phyloP scores from a whole-genome alignment of 2,888 invertebrate genomes.

The Hypercompe scribonia region DNA sequence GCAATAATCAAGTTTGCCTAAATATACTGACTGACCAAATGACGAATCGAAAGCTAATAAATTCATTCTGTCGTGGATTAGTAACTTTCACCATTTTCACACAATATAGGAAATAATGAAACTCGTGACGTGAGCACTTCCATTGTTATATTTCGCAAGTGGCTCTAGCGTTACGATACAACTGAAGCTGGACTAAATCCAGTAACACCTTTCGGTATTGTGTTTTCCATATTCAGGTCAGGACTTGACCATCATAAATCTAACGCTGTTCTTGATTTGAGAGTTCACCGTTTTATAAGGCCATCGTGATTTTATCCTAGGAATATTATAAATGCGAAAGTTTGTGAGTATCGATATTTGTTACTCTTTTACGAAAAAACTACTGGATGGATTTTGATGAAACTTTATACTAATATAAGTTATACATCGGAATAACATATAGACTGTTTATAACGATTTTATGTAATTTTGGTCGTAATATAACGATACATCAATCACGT shows the following conservation, averaged over 20 bases:
- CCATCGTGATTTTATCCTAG: too few species aligned
- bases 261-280: not conserved
- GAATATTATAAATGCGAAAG: too few species aligned
- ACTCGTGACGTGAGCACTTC: not conserved
- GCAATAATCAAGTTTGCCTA: not conserved
- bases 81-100: not conserved
- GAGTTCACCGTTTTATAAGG: not conserved
- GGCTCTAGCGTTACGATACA: not conserved
- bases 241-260: not conserved
- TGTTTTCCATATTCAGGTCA: not conserved
- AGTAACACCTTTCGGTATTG: not conserved
- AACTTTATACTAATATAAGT: too few species aligned
- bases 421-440: too few species aligned
- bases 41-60: not conserved
- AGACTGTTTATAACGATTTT: too few species aligned
- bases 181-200: not conserved
- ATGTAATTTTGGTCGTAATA: too few species aligned
- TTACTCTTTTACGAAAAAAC: too few species aligned
- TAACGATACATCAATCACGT: too few species aligned
- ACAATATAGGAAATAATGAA: not conserved
- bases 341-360: too few species aligned
- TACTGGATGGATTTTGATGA: too few species aligned
- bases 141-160: not conserved
- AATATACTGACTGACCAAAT: not conserved
- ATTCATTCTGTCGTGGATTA: not conserved